Base-by-base conservation (phyloP, 2,888 invertebrate species). In the Stenchaetothrips biformis region DNA sequence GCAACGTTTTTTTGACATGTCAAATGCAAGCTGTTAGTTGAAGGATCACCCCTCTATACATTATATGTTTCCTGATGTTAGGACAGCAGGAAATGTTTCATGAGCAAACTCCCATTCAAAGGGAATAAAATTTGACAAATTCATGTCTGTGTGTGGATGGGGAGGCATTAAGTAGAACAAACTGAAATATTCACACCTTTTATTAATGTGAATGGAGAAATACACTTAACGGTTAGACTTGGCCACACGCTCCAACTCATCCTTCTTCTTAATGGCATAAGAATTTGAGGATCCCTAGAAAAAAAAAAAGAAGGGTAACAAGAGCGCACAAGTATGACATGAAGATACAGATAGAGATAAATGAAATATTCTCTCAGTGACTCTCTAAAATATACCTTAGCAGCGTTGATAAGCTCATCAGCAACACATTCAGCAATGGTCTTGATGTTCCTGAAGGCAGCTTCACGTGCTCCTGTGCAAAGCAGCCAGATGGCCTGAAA, bases 211-310 rank as follows among this genome's bases (percentile, higher is more conserved):
- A 79, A 67, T 37, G 27, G n/a, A 67, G n/a, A 79, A 11, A 47
- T 37, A 79, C 47, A 79, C 67, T 96, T 99, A 99, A 95, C 99
- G 96, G 92, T 99, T 99, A 89, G 98, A 99, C 90, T 99, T 99
- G 87, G 99, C 99, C 85, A 99, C 99, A 92, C 99, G 96, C 90
- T 99, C 99, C 89, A 99, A 91, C 90, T 99, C 99, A 88, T 99
- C 99, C 90, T 99, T 99, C 92, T 99, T 99, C 91, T 99, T 99
- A 90, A 99, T 99, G 84, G 99, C 99, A 86, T 99, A 99, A 67
- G 98, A 98, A 90, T 99, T 99, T 83, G 99, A 99, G 83, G 99
- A 99, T 84, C 99, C 99, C 93, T 93, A 86, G n/a, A 83, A 85
- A 85, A 81, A 82, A 83, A 82, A 83, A 82, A 84, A 83, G 81